A percentile compares a stretch with the other conserved stretches of the same genome.
These are phyloP conservation scores for Pogonomyrmex barbatus DNA, from an alignment of 1,140 invertebrate species.

Conservation along the genomic window DNA sequence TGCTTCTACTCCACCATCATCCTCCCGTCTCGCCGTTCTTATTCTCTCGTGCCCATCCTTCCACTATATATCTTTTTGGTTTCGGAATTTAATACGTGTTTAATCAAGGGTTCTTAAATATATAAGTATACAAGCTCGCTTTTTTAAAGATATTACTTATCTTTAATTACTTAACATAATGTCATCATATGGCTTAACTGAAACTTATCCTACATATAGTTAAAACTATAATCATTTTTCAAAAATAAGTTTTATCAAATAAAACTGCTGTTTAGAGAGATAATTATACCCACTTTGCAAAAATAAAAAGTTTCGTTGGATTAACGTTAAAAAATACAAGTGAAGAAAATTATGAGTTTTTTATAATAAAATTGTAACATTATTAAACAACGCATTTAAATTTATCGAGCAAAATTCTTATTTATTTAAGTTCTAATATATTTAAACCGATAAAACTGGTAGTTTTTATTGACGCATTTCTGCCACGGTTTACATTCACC, in stretches of 20 bases:
- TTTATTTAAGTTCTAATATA: neutral
- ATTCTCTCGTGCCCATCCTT: neutral
- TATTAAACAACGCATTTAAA: neutral
- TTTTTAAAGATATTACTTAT: neutral
- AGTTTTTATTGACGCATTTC: neutral
- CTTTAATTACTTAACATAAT: neutral
- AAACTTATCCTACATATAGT: neutral
- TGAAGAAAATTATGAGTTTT: neutral
- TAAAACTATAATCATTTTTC: neutral
- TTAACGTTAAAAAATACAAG: neutral
- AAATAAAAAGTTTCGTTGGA: neutral
- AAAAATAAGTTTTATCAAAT: neutral
- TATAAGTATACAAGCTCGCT: neutral
- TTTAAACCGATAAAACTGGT: neutral
- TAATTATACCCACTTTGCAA: neutral
- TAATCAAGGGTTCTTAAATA: neutral
- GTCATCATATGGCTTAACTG: neutral
- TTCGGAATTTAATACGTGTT: slow-evolving; percentile 24
- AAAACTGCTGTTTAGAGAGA: neutral
- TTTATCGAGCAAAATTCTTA: neutral
- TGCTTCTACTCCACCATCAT: slow-evolving; percentile 34
- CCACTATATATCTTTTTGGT: neutral
- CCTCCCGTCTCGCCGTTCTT: neutral
- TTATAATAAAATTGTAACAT: neutral
- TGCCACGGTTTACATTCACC: neutral